Conservation (phyloP, 2,113 vertebrate genomes). For the Coptodon bakossiorum region DNA sequence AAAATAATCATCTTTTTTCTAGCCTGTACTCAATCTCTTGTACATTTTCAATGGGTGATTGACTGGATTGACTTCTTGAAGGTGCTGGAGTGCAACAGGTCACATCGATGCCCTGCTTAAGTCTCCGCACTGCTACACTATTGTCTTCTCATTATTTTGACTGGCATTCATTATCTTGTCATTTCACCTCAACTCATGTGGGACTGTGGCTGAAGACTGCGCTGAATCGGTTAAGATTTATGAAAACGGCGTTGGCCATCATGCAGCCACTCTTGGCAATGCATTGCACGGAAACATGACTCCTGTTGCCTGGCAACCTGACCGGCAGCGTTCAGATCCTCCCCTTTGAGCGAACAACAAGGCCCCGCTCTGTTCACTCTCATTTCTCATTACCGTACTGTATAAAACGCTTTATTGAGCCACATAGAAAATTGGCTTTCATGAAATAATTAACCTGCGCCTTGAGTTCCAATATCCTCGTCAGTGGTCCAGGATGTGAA, state of each 20-base stretch:
- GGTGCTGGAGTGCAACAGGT: neutral
- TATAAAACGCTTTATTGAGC: conserved; percentile 41
- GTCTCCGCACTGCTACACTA: neutral
- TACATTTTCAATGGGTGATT: neutral
- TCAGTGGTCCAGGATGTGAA: conserved; percentile 3
- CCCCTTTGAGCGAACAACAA: conserved; percentile 44
- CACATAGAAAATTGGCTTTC: conserved; percentile 40
- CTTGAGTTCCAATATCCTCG: neutral
- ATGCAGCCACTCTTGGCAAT: conserved; percentile 37
- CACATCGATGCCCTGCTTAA: neutral
- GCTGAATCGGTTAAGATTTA: neutral
- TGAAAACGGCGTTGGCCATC: neutral
- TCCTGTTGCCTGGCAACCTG: conserved; percentile 68
- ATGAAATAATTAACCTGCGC: conserved; percentile 44
- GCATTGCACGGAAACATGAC: conserved; percentile 49
- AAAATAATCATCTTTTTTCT: neutral
- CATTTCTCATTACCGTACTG: conserved; percentile 51
- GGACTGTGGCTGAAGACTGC: neutral
- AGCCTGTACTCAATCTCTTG: neutral
- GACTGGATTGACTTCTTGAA: neutral
- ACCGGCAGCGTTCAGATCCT: conserved; percentile 33
- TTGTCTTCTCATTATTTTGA: neutral
- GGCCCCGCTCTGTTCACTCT: conserved; percentile 44
- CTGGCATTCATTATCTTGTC: neutral
- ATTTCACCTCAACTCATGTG: neutral